These are phyloP conservation scores for Tetrao urogallus DNA, from an alignment of 2,113 vertebrate genomes.

Conservation along the genomic window DNA sequence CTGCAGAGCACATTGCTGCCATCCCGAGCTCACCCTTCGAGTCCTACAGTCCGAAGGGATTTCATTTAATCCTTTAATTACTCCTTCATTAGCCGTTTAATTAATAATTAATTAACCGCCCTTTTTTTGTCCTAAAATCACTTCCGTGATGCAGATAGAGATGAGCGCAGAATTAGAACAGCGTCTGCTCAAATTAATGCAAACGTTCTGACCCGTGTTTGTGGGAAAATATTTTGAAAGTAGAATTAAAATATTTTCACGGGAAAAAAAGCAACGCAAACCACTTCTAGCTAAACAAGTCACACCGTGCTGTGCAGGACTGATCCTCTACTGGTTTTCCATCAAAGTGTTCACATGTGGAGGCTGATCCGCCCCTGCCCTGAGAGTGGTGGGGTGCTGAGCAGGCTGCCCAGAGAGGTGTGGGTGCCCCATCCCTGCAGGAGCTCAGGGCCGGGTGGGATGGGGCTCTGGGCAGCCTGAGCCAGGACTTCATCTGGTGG, in stretches of 20 bases:
- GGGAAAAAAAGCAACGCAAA: background rate
- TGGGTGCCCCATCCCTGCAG: no score
- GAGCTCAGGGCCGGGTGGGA: no score
- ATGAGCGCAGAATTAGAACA: background rate
- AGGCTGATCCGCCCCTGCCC: background rate
- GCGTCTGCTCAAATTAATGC: background rate
- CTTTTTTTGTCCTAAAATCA: background rate
- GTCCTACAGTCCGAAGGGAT: background rate
- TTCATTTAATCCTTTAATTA: background rate
- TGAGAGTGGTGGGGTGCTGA: no score
- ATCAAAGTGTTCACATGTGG: accelerated
- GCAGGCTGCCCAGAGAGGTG: no score
- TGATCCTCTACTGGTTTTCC: background rate
- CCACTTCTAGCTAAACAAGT: background rate
- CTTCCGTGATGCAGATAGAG: background rate
- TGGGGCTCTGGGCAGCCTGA: no score
- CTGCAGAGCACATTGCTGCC: background rate
- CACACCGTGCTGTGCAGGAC: background rate
- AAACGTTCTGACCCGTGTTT: background rate
- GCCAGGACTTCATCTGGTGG: no score
- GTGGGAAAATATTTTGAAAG: background rate
- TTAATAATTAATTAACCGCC: background rate
- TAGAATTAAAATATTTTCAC: background rate
- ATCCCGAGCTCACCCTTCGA: background rate
- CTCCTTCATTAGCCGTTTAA: background rate